Conservation (phyloP, 2,888 invertebrate genomes). For the Chrysomela aeneicollis region DNA sequence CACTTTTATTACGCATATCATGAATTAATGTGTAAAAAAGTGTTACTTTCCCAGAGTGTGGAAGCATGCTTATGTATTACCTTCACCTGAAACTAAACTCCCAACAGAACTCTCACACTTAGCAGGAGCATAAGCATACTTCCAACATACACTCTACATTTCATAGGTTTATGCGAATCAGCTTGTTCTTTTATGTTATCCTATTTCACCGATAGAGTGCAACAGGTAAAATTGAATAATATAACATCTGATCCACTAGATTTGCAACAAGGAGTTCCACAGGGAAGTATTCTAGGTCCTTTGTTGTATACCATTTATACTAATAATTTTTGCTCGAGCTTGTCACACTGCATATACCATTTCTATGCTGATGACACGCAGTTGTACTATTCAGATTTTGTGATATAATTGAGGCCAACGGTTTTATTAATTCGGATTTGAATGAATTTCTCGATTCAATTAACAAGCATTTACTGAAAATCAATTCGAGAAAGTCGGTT, state of each 20-base stretch:
- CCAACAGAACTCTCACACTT: not conserved
- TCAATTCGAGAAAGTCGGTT: too few relatives aligned
- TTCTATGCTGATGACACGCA: not conserved
- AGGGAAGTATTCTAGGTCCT: too few relatives aligned
- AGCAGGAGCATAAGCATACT: not conserved
- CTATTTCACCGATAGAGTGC: slow-evolving; percentile 2
- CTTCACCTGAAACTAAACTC: not conserved
- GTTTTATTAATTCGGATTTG: too few relatives aligned
- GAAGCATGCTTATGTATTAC: slow-evolving; percentile 3
- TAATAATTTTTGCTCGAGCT: not conserved
- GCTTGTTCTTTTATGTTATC: too few relatives aligned
- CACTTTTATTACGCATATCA: not conserved
- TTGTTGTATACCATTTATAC: too few relatives aligned
- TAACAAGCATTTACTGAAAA: too few relatives aligned
- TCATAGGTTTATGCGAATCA: slow-evolving; percentile 1
- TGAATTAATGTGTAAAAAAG: not conserved
- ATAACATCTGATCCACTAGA: not conserved
- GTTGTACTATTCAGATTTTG: not conserved
- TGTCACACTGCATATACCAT: not conserved
- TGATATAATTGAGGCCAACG: too few relatives aligned
- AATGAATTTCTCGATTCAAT: too few relatives aligned
- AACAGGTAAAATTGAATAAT: slow-evolving; percentile 8
- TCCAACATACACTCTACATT: slow-evolving; percentile 6
- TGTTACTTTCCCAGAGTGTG: not conserved
- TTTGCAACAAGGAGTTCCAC: too few relatives aligned